phyloP scores from a whole-genome alignment of 2,797 vertebrate genomes.

The Labeo calbasu region DNA sequence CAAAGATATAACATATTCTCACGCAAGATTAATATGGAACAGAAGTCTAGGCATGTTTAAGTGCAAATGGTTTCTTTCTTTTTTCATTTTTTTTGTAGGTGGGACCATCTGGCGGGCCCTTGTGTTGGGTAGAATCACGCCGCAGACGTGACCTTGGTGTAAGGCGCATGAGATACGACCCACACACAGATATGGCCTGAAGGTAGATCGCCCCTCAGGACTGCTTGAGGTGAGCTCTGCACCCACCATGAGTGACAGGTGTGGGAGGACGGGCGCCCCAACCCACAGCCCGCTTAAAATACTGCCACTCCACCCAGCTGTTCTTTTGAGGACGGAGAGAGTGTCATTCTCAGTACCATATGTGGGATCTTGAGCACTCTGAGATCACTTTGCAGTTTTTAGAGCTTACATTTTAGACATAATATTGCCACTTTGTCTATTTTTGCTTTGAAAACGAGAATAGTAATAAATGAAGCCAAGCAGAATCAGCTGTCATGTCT shows the following conservation, averaged over 20 bases:
- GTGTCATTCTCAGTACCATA: background rate
- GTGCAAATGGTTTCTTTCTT: constrained; percentile 2
- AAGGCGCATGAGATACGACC: constrained; percentile 39
- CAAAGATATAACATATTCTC: background rate
- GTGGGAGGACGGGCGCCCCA: constrained; percentile 30
- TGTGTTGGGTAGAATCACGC: constrained; percentile 58
- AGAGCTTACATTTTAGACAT: background rate
- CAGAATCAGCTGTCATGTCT: background rate
- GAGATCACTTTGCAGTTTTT: background rate
- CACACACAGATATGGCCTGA: constrained; percentile 53
- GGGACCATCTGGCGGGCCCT: constrained; percentile 68
- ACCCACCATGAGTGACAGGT: constrained; percentile 52
- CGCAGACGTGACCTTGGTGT: constrained; percentile 65
- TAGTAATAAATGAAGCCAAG: background rate
- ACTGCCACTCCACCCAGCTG: background rate
- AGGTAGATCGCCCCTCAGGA: constrained; percentile 62
- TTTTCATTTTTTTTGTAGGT: constrained; percentile 42
- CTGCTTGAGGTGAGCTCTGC: constrained; percentile 59
- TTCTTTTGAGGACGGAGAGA: constrained; percentile 5
- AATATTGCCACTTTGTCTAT: background rate
- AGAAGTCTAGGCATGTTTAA: constrained; percentile 25
- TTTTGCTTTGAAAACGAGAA: background rate
- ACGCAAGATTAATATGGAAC: constrained; percentile 52
- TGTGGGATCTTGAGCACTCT: background rate
- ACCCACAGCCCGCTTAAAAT: constrained; percentile 29